Evolutionary conservation across 2,888 invertebrate species (phyloP).

Genomic region (Antitype chi): DNA sequence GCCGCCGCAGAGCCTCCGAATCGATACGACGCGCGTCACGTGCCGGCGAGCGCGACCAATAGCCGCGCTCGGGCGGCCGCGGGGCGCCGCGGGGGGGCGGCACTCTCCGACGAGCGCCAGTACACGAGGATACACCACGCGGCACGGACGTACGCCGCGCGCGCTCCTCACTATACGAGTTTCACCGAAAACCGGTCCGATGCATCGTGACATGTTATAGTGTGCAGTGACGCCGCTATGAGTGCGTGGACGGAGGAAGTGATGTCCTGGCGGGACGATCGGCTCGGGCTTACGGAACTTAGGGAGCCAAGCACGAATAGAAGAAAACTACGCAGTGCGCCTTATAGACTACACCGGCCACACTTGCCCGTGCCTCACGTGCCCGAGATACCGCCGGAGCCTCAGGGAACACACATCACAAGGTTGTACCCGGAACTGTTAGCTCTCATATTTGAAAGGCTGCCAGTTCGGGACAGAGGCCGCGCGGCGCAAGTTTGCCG

Average conservation of each 20-base stretch:
- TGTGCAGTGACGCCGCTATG: slow-evolving; percentile 84
- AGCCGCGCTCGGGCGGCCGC: slow-evolving; percentile 82
- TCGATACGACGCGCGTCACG: slow-evolving; percentile 94
- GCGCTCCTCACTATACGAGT: slow-evolving; percentile 73
- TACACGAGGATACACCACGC: slow-evolving; percentile 80
- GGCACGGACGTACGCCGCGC: slow-evolving; percentile 76
- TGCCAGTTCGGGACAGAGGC: slow-evolving; percentile 97
- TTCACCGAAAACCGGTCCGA: slow-evolving; percentile 87
- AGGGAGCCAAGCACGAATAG: slow-evolving; percentile 85
- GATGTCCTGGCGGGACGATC: slow-evolving; percentile 87
- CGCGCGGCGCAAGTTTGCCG: slow-evolving; percentile 97
- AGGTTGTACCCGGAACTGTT: slow-evolving; percentile 97
- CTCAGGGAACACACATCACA: slow-evolving; percentile 94
- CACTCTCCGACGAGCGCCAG: slow-evolving; percentile 77
- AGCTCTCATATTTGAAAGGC: slow-evolving; percentile 97
- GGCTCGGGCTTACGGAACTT: slow-evolving; percentile 86
- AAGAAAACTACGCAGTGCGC: slow-evolving; percentile 91
- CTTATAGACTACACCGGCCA: slow-evolving; percentile 93
- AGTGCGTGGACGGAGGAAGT: slow-evolving; percentile 90
- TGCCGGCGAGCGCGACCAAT: slow-evolving; percentile 90
- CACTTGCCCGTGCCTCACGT: slow-evolving; percentile 89
- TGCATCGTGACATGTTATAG: slow-evolving; percentile 85
- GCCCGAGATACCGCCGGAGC: slow-evolving; percentile 86
- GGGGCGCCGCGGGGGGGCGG: slow-evolving; percentile 76
- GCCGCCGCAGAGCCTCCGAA: slow-evolving; percentile 95